These are phyloP conservation scores for Lagodon rhomboides DNA, from an alignment of 2,797 vertebrate genomes.

Conservation along the genomic window DNA sequence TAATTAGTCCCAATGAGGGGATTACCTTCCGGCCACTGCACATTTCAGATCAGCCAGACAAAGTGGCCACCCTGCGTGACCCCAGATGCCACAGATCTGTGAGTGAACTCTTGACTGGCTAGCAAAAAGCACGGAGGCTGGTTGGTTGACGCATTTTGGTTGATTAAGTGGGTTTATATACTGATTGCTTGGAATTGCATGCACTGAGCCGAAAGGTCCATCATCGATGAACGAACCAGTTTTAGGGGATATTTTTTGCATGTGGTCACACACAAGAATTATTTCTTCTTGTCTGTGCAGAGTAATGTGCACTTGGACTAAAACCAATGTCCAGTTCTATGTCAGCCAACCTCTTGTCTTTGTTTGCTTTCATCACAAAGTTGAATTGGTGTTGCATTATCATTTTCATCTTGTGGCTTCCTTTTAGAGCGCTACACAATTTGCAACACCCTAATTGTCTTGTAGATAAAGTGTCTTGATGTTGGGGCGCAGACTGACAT, in stretches of 20 bases:
- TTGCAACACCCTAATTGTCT: slow-evolving; percentile 2
- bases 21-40: slow-evolving; percentile 76
- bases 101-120: slow-evolving; percentile 31
- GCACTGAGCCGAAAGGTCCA: not conserved
- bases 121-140: not conserved
- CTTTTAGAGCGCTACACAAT: not conserved
- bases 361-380: not conserved
- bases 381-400: not conserved
- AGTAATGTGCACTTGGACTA: not conserved
- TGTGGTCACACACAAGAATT: not conserved
- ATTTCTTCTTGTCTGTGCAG: not conserved
- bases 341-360: not conserved
- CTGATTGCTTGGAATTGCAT: not conserved
- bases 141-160: not conserved
- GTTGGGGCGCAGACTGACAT: not conserved
- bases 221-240: not conserved
- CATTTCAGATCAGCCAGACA: slow-evolving; percentile 62
- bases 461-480: slow-evolving; percentile 1
- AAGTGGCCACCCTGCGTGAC: slow-evolving; percentile 44
- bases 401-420: not conserved
- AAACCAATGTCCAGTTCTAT: not conserved
- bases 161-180: not conserved
- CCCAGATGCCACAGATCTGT: slow-evolving; percentile 36
- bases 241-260: not conserved
- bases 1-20: slow-evolving; percentile 81